These are phyloP conservation scores for Embiotoca jacksoni DNA, from an alignment of 2,113 vertebrate species.

Conservation along the genomic window DNA sequence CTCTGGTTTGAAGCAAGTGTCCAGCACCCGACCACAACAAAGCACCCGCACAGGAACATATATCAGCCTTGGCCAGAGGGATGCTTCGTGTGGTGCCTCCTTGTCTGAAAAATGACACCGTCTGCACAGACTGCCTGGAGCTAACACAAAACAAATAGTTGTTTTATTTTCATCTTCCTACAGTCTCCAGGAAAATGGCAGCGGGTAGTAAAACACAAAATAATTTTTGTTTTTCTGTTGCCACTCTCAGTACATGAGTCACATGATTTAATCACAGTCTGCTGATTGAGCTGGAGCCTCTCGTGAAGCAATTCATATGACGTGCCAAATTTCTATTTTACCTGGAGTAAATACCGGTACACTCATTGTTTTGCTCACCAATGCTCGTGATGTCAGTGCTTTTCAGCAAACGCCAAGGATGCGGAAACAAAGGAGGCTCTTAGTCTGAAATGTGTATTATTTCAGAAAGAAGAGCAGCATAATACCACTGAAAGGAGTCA, in stretches of 20 bases:
- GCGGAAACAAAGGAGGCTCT: constrained; percentile 33
- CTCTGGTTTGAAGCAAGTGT: constrained; percentile 30
- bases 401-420: neutral
- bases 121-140: constrained; percentile 65
- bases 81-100: constrained; percentile 67
- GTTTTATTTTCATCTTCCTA: constrained; percentile 65
- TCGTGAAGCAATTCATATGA: constrained; percentile 39
- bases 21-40: constrained; percentile 63
- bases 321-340: constrained; percentile 56
- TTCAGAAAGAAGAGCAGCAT: constrained; percentile 18
- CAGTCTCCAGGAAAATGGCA: constrained; percentile 34
- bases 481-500: constrained; percentile 2
- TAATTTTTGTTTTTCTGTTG: constrained; percentile 53
- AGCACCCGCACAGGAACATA: constrained; percentile 51
- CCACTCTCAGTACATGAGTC: constrained; percentile 61
- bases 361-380: constrained; percentile 2
- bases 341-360: constrained; percentile 25
- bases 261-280: constrained; percentile 65
- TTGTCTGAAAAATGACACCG: constrained; percentile 80
- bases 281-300: constrained; percentile 48
- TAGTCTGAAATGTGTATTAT: constrained; percentile 27
- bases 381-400: neutral
- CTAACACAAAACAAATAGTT: constrained; percentile 76
- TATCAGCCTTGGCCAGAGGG: constrained; percentile 67
- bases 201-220: constrained; percentile 31